Base-by-base conservation (phyloP, 2,113 vertebrate species). In the Rhadina sibilatrix region DNA sequence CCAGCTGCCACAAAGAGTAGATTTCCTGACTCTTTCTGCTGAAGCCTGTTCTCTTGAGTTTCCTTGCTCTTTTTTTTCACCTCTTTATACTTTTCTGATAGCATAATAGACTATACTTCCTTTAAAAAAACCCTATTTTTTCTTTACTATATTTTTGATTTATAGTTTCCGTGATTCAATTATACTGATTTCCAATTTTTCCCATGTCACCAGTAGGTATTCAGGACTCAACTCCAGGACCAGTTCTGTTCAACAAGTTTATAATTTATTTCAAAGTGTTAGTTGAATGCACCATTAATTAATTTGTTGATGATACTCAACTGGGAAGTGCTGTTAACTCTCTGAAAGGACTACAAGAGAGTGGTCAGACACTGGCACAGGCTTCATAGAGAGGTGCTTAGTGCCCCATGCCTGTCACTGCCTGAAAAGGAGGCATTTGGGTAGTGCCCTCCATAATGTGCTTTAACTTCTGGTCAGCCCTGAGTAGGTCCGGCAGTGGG, bases 321-420 rank as follows among this genome's bases (percentile, higher is more conserved):
- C 6, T 42, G 9, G 10, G 6, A 86, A 7, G 5, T 30, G 11
- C 9, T 81, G 8, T 30, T 80, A 16, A 63, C 5, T 37, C 16
- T 40, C 10, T 37, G 3, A 19, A 31, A 15, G 15, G 12, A 60
- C 12, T 8, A 17, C 1, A 1, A 28, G 12, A 54, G 2, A 4
- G 3, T 35, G 12, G 21, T 35, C 15, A 35, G 28, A 35, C 12
- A 61, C 11, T n/a, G 14, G 13, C 33, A 33, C 8, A 50, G 33
- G 11, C 22, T 47, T 40, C 19, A 37, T 4, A 61, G 31, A 22
- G 9, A 47, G 24, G 11, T 35, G 15, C 9, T 53, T 9, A 71
- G 18, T 80, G 17, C 4, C 14, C 11, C 11, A 20, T 9, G 15
- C 9, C 21, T 56, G 24, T 12, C 42, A 49, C 25, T 64, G 31